phyloP scores from a whole-genome alignment of 2,113 vertebrate genomes.

The Grammomys surdaster region DNA sequence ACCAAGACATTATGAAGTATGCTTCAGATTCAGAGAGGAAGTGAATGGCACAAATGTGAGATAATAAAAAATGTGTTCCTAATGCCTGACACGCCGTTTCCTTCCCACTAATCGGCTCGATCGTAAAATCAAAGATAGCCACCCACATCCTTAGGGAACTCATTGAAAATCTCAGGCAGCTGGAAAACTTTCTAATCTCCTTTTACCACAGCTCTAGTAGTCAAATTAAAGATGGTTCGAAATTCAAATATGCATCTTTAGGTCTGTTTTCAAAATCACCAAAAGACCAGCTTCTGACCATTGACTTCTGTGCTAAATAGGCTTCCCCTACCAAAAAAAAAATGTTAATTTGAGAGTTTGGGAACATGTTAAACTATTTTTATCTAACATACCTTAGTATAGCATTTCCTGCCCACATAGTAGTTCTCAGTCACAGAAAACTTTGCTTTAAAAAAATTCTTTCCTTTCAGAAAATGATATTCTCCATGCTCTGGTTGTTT shows the following conservation, averaged over 20 bases:
- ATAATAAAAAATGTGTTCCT: constrained; percentile 71
- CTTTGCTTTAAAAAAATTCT: not conserved
- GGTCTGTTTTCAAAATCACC: constrained; percentile 73
- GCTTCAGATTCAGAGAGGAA: constrained; percentile 68
- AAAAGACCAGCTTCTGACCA: constrained; percentile 78
- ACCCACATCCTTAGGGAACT: constrained; percentile 71
- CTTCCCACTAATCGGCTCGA: constrained; percentile 62
- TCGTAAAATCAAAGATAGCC: constrained; percentile 75
- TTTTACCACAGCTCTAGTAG: constrained; percentile 57
- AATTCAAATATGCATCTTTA: constrained; percentile 69
- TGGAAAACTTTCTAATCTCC: constrained; percentile 72
- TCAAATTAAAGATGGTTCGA: constrained; percentile 78
- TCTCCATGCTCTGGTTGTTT: constrained; percentile 20
- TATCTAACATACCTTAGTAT: constrained; percentile 65
- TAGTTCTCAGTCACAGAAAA: constrained; percentile 66
- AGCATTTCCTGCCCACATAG: constrained; percentile 63
- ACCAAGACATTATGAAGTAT: constrained; percentile 49
- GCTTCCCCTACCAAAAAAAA: constrained; percentile 47
- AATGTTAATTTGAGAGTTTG: constrained; percentile 70
- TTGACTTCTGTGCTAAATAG: constrained; percentile 73
- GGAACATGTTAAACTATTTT: constrained; percentile 72
- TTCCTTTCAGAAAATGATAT: constrained; percentile 28
- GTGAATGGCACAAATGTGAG: constrained; percentile 65
- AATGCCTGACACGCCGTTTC: constrained; percentile 63
- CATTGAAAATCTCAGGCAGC: constrained; percentile 74